Conservation (phyloP, 2,113 vertebrate genomes). For the Eptesicus fuscus region DNA sequence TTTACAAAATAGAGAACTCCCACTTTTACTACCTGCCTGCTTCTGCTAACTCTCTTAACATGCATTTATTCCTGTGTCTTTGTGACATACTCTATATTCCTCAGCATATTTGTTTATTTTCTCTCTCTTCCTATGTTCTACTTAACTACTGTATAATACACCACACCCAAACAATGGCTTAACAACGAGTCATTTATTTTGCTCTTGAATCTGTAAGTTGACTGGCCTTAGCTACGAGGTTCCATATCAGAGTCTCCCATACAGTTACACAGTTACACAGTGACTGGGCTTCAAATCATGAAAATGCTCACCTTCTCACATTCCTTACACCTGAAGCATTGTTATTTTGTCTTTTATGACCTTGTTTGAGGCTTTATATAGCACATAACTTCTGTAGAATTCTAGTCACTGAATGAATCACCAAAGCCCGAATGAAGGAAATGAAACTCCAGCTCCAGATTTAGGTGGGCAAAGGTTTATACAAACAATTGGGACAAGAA, state of each 20-base stretch:
- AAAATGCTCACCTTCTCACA: not conserved
- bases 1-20: not conserved
- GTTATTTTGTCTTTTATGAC: not conserved
- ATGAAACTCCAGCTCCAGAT: not conserved
- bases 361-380: not conserved
- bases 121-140: not conserved
- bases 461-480: fast-evolving
- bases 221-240: not conserved
- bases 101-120: not conserved
- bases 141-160: not conserved
- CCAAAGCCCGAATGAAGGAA: not conserved
- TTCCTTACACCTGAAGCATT: not conserved
- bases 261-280: not conserved
- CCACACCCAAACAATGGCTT: not conserved
- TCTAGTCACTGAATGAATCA: not conserved
- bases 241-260: not conserved
- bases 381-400: not conserved
- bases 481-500: not conserved
- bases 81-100: not conserved
- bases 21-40: not conserved
- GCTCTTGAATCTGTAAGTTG: not conserved
- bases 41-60: not conserved
- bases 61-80: not conserved
- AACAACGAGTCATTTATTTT: not conserved
- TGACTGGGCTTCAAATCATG: not conserved